phyloP scores from a whole-genome alignment of 2,888 invertebrate species.

The Agriotes lineatus region DNA sequence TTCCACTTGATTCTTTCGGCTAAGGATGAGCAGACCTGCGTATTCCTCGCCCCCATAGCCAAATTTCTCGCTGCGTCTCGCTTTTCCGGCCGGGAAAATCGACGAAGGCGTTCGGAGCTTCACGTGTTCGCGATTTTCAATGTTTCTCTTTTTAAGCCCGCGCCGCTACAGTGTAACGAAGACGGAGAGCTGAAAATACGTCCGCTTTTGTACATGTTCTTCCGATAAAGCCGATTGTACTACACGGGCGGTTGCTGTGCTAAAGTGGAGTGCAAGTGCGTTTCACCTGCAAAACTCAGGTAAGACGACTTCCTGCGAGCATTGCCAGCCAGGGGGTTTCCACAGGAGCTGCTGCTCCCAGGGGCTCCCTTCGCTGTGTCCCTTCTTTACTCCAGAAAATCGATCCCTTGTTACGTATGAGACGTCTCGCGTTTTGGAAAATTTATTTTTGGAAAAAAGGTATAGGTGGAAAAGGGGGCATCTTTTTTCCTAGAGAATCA shows the following conservation, averaged over 20 bases:
- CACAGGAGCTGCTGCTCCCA: background rate
- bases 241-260: slow-evolving; percentile 42
- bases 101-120: slow-evolving; percentile 35
- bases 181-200: slow-evolving; percentile 38
- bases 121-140: slow-evolving; percentile 38
- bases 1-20: slow-evolving; percentile 24
- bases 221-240: slow-evolving; percentile 36
- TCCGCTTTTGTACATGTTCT: slow-evolving; percentile 31
- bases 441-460: too few species aligned
- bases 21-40: slow-evolving; percentile 32
- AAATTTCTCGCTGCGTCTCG: slow-evolving; percentile 37
- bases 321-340: background rate
- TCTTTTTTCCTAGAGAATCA: too few species aligned
- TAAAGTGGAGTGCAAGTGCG: slow-evolving; percentile 42
- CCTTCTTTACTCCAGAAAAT: slow-evolving; percentile 5
- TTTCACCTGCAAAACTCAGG: slow-evolving; percentile 43
- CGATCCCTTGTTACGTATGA: background rate
- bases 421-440: too few species aligned
- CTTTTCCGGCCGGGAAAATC: slow-evolving; percentile 42
- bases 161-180: slow-evolving; percentile 33
- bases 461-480: too few species aligned
- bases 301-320: slow-evolving; percentile 17
- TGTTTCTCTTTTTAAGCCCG: slow-evolving; percentile 39
- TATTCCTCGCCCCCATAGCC: slow-evolving; percentile 28
- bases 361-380: background rate